Evolutionary conservation across 2,888 invertebrate species (phyloP), one percentile per base, ranked within the genome.

Genomic region (Drosophila stalkeri): DNA sequence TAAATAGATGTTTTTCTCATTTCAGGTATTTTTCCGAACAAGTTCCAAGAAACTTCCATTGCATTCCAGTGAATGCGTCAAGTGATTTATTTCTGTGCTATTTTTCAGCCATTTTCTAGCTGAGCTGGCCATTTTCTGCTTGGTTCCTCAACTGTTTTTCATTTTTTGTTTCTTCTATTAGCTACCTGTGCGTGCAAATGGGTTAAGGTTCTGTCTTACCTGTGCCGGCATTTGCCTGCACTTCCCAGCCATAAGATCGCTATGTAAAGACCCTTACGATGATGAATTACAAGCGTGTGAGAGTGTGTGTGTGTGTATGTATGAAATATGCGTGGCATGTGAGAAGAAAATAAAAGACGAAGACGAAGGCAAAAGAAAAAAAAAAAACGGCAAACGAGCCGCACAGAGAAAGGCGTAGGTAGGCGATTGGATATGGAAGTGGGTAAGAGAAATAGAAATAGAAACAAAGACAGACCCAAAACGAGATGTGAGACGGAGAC

Each of bases 261-360:
- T 35, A 55, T 64, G 43, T 47, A 35, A 46, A 46, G 57, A 71
- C 67, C 65, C 67, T 77, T 82, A 35, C 31, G 72, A 73, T 88
- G 89, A 90, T 90, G 88, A 86, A 90, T 86, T 88, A 85, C 85
- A 76, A 71, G 74, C 66, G 77, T 66, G 62, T 39, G 56, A 64
- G 72, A 33, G 57, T 23, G 23, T 31, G 46, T n/a, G 55, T 41
- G 60, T 35, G 37, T 18, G 64, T 43, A 37, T 37, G 27, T 51
- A 27, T n/a, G 39, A 89, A 83, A 80, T 75, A 86, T 86, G 80
- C 81, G 86, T 77, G 83, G 89, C 86, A 88, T 86, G 89, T 89
- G 89, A 81, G 90, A 83, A 75, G 46, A 43, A 68, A 31, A 47
- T 41, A 31, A 18, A 57, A 37, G 46, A 47, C 11, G 49, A 18